Evolutionary conservation across 1,140 invertebrate species (phyloP).

Genomic region (Scaptomyza graminum): DNA sequence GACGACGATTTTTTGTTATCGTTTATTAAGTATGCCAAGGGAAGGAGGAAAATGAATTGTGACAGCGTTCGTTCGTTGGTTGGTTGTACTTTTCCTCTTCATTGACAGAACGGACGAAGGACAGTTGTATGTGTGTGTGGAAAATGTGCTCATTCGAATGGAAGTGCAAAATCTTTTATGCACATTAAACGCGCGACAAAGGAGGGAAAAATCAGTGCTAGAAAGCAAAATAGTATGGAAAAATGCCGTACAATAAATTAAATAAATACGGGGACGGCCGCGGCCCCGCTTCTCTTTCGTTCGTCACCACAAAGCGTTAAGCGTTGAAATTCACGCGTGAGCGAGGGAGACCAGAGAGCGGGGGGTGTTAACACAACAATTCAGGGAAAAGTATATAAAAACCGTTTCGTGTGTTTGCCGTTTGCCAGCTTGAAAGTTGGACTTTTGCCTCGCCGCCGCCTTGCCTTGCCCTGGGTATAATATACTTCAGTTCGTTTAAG

Average conservation of each 20-base stretch:
- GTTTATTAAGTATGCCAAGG: conserved; percentile 67
- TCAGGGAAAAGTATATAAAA: conserved; percentile 21
- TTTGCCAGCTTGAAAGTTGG: conserved; percentile 4
- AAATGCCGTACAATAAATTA: conserved; percentile 76
- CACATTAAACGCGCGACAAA: conserved; percentile 75
- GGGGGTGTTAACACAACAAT: neutral
- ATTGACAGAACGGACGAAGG: too few species aligned
- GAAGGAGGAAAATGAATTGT: conserved; percentile 63
- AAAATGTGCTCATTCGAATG: conserved; percentile 77
- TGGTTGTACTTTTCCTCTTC: conserved; percentile 47
- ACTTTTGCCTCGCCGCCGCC: too few species aligned
- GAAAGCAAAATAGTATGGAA: conserved; percentile 67
- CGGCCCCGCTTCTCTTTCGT: conserved; percentile 13
- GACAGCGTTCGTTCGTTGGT: conserved; percentile 43
- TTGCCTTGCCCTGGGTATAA: too few species aligned
- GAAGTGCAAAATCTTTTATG: conserved; percentile 81
- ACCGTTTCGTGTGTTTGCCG: conserved; percentile 5
- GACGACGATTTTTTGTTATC: conserved; percentile 51
- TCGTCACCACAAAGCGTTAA: conserved; percentile 76
- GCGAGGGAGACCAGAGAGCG: neutral
- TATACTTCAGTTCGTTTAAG: too few species aligned
- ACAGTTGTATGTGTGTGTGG: too few species aligned
- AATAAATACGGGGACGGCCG: too few species aligned
- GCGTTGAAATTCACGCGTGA: conserved; percentile 77
- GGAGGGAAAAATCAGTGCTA: conserved; percentile 79